phyloP scores from a whole-genome alignment of 2,113 vertebrate species.

The Salvator merianae region DNA sequence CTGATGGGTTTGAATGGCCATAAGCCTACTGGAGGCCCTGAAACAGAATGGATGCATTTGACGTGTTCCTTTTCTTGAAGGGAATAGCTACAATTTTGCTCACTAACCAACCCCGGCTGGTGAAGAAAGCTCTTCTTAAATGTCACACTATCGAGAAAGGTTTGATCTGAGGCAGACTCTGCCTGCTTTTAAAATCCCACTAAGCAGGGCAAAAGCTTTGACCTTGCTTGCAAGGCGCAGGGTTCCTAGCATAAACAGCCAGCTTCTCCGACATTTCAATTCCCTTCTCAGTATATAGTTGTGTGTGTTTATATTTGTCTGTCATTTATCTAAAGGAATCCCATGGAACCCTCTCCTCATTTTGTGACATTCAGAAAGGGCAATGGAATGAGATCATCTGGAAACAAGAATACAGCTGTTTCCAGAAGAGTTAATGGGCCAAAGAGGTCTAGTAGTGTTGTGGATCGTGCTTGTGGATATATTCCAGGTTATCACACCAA shows the following conservation, averaged over 20 bases:
- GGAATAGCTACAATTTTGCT: neutral
- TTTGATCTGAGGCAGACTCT: neutral
- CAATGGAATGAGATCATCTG: neutral
- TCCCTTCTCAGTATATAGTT: neutral
- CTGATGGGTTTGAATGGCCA: no score
- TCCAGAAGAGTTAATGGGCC: neutral
- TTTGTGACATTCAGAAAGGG: conserved; percentile 28
- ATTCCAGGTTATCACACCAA: neutral
- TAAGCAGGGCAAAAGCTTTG: neutral
- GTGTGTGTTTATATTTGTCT: conserved; percentile 24
- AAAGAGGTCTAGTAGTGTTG: neutral
- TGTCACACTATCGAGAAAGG: neutral
- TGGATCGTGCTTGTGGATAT: neutral
- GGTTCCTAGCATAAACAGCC: neutral
- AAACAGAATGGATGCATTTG: no score
- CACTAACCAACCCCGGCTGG: neutral
- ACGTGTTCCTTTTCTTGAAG: no score
- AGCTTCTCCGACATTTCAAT: conserved; percentile 1
- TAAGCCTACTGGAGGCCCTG: no score
- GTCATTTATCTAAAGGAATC: conserved; percentile 21
- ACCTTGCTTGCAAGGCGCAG: neutral
- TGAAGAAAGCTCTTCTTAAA: neutral
- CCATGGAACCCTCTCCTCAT: conserved; percentile 1
- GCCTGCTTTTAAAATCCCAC: neutral
- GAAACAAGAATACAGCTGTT: conserved; percentile 1